Evolutionary conservation across 2,888 invertebrate genomes (phyloP).

Genomic region (Folsomia candida): DNA sequence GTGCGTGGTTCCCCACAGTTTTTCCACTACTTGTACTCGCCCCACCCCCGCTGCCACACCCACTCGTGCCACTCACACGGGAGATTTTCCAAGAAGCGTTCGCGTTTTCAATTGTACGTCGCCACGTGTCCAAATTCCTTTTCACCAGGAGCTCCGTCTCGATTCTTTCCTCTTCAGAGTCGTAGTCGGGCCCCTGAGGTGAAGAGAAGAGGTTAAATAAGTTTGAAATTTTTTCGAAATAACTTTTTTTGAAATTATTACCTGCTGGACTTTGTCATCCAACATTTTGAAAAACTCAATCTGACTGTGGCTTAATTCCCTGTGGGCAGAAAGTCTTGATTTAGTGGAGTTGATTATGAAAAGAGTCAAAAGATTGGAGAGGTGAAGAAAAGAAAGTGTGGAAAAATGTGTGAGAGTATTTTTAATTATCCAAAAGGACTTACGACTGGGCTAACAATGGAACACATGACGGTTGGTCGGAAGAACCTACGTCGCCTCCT

Average conservation of each 20-base stretch:
- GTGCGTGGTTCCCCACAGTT: neutral
- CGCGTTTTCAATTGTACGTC: conserved; percentile 17
- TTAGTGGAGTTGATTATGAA: too few species aligned
- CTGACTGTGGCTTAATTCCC: conserved; percentile 84
- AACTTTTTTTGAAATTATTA: conserved; percentile 59
- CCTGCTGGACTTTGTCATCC: conserved; percentile 86
- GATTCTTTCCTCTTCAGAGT: conserved; percentile 30
- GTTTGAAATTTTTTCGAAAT: neutral
- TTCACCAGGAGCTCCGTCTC: conserved; percentile 24
- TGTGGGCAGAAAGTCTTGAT: conserved; percentile 56
- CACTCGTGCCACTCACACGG: neutral
- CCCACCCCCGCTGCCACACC: neutral
- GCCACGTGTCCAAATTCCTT: conserved; percentile 28
- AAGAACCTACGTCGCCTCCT: neutral
- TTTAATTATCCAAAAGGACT: neutral
- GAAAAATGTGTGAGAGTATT: too few species aligned
- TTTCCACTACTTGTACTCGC: neutral
- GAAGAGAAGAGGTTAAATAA: conserved; percentile 1
- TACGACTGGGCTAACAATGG: conserved; percentile 11
- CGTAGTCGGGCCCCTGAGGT: conserved; percentile 47
- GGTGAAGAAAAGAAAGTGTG: too few species aligned
- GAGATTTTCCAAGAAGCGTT: conserved; percentile 20
- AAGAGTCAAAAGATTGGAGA: too few species aligned
- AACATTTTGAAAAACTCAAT: conserved; percentile 90
- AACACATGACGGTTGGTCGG: conserved; percentile 10